Evolutionary conservation across 2,888 invertebrate genomes (phyloP).

Genomic region (Drosophila nr. perissopoda): DNA sequence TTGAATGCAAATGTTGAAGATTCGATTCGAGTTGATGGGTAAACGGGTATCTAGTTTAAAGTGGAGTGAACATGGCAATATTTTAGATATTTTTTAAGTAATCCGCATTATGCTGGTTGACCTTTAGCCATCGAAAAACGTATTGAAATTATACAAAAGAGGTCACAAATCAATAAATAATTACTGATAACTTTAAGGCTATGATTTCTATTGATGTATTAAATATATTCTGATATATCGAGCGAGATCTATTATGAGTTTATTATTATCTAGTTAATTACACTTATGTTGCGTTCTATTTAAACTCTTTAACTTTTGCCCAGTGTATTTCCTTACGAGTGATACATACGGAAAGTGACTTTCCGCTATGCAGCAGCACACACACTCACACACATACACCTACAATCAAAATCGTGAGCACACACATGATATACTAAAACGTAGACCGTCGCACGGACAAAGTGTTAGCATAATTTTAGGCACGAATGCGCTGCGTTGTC

Average conservation of each 20-base stretch:
- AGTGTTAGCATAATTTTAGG: constrained; percentile 79
- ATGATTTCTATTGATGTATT: background rate
- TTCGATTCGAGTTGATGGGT: background rate
- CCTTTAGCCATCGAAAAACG: background rate
- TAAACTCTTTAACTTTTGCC: constrained; percentile 28
- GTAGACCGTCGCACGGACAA: constrained; percentile 62
- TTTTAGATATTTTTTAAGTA: background rate
- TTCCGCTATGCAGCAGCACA: constrained; percentile 55
- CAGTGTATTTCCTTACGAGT: constrained; percentile 46
- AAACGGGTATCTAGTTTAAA: background rate
- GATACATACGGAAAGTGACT: constrained; percentile 50
- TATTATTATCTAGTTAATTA: background rate
- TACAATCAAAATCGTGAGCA: constrained; percentile 13
- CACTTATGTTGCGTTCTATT: constrained; percentile 1
- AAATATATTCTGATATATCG: background rate
- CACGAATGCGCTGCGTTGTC: constrained; percentile 65
- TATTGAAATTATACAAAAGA: background rate
- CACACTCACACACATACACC: constrained; percentile 24
- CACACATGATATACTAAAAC: constrained; percentile 40
- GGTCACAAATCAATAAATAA: background rate
- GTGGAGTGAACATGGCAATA: background rate
- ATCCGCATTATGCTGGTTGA: background rate
- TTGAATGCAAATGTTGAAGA: constrained; percentile 6
- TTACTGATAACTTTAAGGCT: background rate
- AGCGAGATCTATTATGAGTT: background rate